A percentile compares a stretch with the other conserved stretches of the same genome.
Evolutionary conservation across 2,797 vertebrate genomes (phyloP).

Genomic region (Channa striata): DNA sequence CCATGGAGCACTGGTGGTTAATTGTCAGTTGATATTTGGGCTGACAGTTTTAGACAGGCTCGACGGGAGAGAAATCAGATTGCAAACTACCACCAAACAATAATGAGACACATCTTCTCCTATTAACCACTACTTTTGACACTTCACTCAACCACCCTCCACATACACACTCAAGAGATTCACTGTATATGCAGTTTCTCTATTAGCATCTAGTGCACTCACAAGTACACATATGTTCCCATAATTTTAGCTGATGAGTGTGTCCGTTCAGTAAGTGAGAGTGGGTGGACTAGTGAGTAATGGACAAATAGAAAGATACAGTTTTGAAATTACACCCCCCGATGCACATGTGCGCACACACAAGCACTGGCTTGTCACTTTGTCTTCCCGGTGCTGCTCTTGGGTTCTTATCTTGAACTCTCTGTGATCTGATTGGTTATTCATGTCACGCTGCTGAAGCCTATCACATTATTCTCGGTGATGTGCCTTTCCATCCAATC

Average conservation of each 20-base stretch:
- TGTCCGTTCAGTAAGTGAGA: constrained; percentile 50
- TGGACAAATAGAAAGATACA: constrained; percentile 41
- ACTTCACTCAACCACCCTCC: constrained; percentile 43
- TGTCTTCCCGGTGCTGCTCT: constrained; percentile 46
- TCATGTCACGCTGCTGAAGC: constrained; percentile 75
- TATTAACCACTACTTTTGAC: constrained; percentile 67
- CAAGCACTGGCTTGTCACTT: constrained; percentile 46
- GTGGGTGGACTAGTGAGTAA: constrained; percentile 40
- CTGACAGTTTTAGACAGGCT: constrained; percentile 73
- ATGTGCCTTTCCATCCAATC: constrained; percentile 83
- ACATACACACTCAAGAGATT: constrained; percentile 13
- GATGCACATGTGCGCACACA: constrained; percentile 13
- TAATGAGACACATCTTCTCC: constrained; percentile 76
- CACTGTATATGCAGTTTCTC: constrained; percentile 28
- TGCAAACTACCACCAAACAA: constrained; percentile 65
- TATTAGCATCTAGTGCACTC: constrained; percentile 37
- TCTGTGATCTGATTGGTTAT: constrained; percentile 80
- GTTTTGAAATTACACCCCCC: constrained; percentile 35
- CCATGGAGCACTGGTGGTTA: constrained; percentile 64
- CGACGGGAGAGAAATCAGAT: constrained; percentile 72
- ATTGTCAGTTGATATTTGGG: constrained; percentile 82
- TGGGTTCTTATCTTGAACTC: constrained; percentile 71
- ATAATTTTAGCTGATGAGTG: constrained; percentile 46
- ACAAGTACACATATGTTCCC: constrained; percentile 17
- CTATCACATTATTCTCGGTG: constrained; percentile 78